These are phyloP conservation scores for Epinephelus coioides DNA, from an alignment of 2,797 vertebrate genomes.

Conservation along the genomic window DNA sequence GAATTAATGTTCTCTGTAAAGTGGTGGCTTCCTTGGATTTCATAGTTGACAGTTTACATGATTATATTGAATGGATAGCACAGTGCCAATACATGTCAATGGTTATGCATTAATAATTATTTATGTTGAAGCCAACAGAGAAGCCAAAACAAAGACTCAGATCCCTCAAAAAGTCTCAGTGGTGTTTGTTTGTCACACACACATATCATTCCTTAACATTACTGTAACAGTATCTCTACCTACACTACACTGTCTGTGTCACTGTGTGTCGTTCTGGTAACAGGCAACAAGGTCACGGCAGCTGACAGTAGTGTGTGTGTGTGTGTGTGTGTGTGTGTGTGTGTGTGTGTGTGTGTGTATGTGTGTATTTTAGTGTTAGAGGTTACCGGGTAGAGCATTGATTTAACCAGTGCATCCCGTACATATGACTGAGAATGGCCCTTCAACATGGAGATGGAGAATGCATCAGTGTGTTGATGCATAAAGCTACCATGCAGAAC, in stretches of 20 bases:
- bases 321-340: slow-evolving; percentile 20
- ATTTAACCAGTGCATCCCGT: slow-evolving; percentile 91
- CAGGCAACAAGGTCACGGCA: slow-evolving; percentile 48
- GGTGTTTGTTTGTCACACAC: neutral
- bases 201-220: neutral
- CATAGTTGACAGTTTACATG: neutral
- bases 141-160: neutral
- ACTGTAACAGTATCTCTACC: neutral
- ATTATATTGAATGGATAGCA: neutral
- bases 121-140: neutral
- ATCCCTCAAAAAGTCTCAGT: neutral
- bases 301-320: slow-evolving; percentile 26
- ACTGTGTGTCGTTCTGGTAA: neutral
- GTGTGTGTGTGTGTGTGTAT: slow-evolving; percentile 15
- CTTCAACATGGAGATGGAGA: slow-evolving; percentile 89
- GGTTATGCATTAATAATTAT: neutral
- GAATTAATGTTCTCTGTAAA: too few relatives aligned
- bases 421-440: slow-evolving; percentile 67
- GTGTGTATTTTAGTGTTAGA: slow-evolving; percentile 79
- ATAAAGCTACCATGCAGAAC: slow-evolving; percentile 91
- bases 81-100: neutral
- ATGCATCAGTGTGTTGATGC: slow-evolving; percentile 89
- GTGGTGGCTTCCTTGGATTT: neutral
- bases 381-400: slow-evolving; percentile 86
- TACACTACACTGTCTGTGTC: neutral